Evolutionary conservation across 2,113 vertebrate genomes (phyloP).

Genomic region (Climacteris rufus): DNA sequence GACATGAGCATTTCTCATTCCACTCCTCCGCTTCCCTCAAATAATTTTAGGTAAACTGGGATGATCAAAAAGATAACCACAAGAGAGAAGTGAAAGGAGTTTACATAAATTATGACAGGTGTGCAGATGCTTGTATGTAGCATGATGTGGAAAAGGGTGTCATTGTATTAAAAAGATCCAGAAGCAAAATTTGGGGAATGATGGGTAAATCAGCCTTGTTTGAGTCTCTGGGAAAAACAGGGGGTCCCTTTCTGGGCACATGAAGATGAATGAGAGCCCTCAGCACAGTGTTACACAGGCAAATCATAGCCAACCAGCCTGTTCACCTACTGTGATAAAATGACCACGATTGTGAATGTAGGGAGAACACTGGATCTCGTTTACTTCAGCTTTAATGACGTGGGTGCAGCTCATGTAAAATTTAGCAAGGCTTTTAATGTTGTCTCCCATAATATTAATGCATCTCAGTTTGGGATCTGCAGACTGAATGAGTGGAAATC

Average conservation of each 20-base stretch:
- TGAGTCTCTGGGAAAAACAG: background rate
- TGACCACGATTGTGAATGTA: background rate
- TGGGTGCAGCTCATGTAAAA: background rate
- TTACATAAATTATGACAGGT: background rate
- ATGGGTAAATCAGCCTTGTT: background rate
- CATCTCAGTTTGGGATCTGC: background rate
- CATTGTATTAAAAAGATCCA: background rate
- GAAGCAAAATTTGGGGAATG: background rate
- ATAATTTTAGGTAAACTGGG: background rate
- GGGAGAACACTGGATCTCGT: background rate
- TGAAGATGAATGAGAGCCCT: background rate
- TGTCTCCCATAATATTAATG: background rate
- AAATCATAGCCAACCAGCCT: background rate
- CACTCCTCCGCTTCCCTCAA: fast-evolving
- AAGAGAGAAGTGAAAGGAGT: background rate
- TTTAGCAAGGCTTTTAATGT: background rate
- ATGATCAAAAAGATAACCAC: background rate
- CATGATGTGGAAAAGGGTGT: background rate
- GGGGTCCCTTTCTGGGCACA: background rate
- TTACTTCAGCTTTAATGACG: background rate
- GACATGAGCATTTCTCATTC: background rate
- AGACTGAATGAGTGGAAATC: background rate
- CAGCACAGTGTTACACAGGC: background rate
- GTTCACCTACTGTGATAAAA: background rate
- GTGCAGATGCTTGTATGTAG: background rate